Base-by-base conservation (phyloP, 2,888 invertebrate genomes). In the Panopea generosa region DNA sequence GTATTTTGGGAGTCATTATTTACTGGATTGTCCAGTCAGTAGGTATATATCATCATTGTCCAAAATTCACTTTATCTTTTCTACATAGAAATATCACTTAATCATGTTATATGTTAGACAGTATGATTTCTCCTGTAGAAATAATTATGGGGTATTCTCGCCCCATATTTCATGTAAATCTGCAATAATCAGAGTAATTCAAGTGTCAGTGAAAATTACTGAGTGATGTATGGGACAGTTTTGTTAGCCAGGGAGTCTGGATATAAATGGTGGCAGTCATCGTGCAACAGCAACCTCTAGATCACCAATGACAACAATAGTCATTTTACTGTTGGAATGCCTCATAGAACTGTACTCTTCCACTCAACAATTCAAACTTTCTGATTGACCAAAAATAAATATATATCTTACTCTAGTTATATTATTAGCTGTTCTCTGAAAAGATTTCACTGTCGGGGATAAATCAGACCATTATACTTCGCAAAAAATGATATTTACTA, bases 141-240 rank as follows among this genome's bases (percentile, higher is more conserved):
- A 80, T 80, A 80, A 80, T 80, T 73, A 76, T 38, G 33, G 72
- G 61, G 80, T 80, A 76, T 66, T 73, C 57, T 57, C 62, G 61
- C 49, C 18, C 73, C 69, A 80, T 76, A 80, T 80, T 80, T 80
- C 80, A 80, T 76, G 76, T 72, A 80, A 73, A 80, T 66, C 66
- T 63, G 57, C 73, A 61, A 59, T 73, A 76, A 73, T 76, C 80
- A 66, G 62, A 68, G 69, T 75, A 65, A 65, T 75, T 75, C 69
- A 65, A 50, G 69, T 75, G 67, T 73, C 70, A 70, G 66, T 57
- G 66, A 69, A 73, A 76, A 73, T 80, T 76, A 76, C 61, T 61
- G 66, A 56, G 72, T 80, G 80, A 80, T 80, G 56, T 73, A 80
- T 80, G 47, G 69, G 76, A 66, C 57, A 66, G 69, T 20, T 47